Evolutionary conservation across 2,113 vertebrate genomes (phyloP).

Genomic region (Megaptera novaeangliae): DNA sequence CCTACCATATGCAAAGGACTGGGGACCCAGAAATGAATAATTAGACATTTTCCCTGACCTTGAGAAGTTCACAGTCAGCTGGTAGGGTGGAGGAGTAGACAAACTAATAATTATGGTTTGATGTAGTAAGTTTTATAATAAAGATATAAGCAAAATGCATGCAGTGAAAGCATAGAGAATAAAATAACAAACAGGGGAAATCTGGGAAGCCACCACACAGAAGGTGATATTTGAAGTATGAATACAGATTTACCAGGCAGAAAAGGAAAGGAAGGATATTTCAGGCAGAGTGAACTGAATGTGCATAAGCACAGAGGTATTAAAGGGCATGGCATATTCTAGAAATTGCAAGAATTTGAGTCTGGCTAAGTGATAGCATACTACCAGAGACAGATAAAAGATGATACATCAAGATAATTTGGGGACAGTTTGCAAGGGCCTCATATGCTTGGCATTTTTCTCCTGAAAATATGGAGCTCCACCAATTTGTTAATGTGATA

Average conservation of each 20-base stretch:
- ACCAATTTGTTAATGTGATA: neutral
- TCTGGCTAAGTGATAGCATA: neutral
- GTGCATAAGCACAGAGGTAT: neutral
- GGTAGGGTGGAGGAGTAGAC: neutral
- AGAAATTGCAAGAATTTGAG: conserved; percentile 4
- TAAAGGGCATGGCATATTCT: neutral
- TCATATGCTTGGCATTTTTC: neutral
- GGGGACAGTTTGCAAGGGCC: neutral
- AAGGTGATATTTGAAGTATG: neutral
- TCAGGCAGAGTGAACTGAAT: neutral
- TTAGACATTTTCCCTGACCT: neutral
- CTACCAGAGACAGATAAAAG: neutral
- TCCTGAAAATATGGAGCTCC: neutral
- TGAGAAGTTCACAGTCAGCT: conserved; percentile 23
- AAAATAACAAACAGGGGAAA: neutral
- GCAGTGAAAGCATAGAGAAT: neutral
- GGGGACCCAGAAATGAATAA: neutral
- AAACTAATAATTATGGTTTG: neutral
- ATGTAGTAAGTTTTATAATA: neutral
- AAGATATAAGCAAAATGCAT: neutral
- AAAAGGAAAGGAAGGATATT: conserved; percentile 8
- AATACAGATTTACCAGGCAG: neutral
- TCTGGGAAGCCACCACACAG: neutral
- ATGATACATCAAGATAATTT: conserved; percentile 4
- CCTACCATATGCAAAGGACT: neutral